phyloP scores from a whole-genome alignment of 2,888 invertebrate genomes.

The Vandiemenella viatica region DNA sequence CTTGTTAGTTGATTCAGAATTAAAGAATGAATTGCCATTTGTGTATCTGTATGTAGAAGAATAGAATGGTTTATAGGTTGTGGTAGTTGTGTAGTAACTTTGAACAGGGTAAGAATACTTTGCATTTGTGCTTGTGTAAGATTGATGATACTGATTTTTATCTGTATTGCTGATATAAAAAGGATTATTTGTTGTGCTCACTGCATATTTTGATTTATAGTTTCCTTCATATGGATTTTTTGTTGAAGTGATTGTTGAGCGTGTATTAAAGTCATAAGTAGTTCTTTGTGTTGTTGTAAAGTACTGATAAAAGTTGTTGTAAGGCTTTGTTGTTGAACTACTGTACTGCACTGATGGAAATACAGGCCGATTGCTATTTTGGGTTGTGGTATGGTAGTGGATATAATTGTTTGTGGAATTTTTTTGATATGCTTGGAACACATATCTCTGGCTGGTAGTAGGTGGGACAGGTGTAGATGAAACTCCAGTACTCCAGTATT shows the following conservation, averaged over 20 bases:
- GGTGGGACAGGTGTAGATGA: constrained; percentile 1
- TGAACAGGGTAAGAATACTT: too few relatives aligned
- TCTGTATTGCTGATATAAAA: constrained; percentile 7
- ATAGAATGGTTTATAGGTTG: background rate
- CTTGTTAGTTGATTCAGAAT: background rate
- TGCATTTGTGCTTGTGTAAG: background rate
- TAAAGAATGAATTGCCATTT: background rate
- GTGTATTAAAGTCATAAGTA: background rate
- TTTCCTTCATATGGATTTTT: constrained; percentile 18
- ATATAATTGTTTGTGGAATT: too few relatives aligned
- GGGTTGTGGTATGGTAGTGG: too few relatives aligned
- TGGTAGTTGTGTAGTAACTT: background rate
- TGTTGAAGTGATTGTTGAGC: constrained; percentile 13
- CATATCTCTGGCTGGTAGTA: background rate
- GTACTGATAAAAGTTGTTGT: constrained; percentile 1
- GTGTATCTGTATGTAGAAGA: background rate
- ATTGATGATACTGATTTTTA: background rate
- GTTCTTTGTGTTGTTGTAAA: background rate
- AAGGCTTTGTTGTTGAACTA: background rate
- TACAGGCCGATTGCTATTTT: too few relatives aligned
- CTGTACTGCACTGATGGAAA: too few relatives aligned
- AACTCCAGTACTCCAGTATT: constrained; percentile 3
- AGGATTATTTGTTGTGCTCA: constrained; percentile 9
- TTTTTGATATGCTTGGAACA: too few relatives aligned
- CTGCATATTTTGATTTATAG: constrained; percentile 17